Conservation (phyloP, 2,113 vertebrate species). For the Ceyx cyanopectus region DNA sequence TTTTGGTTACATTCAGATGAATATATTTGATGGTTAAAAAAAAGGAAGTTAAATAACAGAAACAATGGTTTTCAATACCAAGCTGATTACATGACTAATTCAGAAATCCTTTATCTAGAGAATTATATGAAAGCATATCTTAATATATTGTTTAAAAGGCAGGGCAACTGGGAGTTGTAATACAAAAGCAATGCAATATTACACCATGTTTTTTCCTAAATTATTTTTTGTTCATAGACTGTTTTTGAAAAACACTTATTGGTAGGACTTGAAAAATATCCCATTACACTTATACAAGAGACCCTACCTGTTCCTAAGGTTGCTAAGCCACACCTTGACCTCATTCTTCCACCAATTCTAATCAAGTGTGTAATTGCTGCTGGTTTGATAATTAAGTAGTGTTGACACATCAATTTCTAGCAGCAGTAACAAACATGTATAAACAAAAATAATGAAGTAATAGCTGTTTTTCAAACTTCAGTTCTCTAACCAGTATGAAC, state of each 20-base stretch:
- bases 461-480: not conserved
- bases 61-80: not conserved
- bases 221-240: not conserved
- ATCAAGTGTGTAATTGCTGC: not conserved
- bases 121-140: not conserved
- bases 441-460: not conserved
- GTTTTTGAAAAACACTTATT: not conserved
- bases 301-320: not conserved
- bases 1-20: not conserved
- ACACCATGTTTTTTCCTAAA: not conserved
- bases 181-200: not conserved
- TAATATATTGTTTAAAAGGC: not conserved
- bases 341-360: not conserved
- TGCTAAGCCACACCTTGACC: not conserved
- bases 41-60: not conserved
- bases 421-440: not conserved
- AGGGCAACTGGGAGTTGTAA: not conserved
- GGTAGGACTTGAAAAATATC: not conserved
- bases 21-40: not conserved
- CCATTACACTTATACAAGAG: not conserved
- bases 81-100: not conserved
- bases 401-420: not conserved
- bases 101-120: not conserved
- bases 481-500: not conserved
- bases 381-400: not conserved